A percentile compares a stretch with the other conserved stretches of the same genome.
Conservation (phyloP, 2,888 invertebrate species). For the Agonopterix arenella region DNA sequence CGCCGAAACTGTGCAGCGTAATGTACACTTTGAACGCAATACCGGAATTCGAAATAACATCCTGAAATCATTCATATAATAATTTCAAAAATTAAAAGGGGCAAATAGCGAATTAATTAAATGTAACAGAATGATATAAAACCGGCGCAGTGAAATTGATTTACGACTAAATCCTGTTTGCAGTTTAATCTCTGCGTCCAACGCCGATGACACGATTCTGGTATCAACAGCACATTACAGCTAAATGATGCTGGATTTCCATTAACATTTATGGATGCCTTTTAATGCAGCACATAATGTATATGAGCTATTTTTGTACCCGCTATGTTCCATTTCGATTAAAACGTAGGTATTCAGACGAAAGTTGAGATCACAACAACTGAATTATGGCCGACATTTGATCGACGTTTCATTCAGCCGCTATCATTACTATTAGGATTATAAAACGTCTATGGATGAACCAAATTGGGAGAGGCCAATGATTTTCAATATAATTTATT, state of each 20-base stretch:
- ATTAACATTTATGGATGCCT: constrained; percentile 6
- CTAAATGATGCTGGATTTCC: constrained; percentile 37
- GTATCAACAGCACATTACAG: constrained; percentile 54
- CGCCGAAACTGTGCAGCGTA: constrained; percentile 60
- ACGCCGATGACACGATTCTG: constrained; percentile 56
- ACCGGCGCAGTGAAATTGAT: constrained; percentile 50
- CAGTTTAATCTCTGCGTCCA: constrained; percentile 56
- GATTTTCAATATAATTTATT: too few species aligned
- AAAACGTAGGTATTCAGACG: too few species aligned
- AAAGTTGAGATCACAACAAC: too few species aligned
- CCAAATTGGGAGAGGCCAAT: too few species aligned
- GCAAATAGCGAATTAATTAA: constrained; percentile 35
- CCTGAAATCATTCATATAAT: constrained; percentile 29
- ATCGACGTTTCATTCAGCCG: too few species aligned
- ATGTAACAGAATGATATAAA: constrained; percentile 45
- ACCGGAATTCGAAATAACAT: constrained; percentile 40
- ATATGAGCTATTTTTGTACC: not conserved
- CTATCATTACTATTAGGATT: too few species aligned
- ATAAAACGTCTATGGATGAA: too few species aligned
- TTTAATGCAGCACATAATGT: not conserved
- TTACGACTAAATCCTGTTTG: constrained; percentile 62
- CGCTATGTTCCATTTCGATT: too few species aligned
- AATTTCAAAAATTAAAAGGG: constrained; percentile 11
- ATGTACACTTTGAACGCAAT: constrained; percentile 55
- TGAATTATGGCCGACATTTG: too few species aligned